phyloP scores from a whole-genome alignment of 2,797 vertebrate species.

The Buceros bicornis region DNA sequence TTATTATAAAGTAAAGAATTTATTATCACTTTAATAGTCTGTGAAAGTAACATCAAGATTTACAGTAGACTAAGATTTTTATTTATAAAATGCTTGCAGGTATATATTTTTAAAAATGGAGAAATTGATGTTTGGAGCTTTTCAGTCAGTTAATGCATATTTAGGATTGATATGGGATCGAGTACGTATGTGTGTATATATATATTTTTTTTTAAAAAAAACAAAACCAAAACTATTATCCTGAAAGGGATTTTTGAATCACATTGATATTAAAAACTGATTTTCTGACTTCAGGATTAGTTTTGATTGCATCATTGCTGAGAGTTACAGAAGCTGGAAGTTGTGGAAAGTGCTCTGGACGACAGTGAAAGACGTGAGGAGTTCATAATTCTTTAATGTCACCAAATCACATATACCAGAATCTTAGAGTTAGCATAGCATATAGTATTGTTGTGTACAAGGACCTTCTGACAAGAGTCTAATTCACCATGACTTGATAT shows the following conservation, averaged over 20 bases:
- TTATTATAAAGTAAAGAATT: not conserved
- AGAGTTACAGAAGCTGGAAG: not conserved
- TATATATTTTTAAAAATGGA: not conserved
- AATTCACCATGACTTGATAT: not conserved
- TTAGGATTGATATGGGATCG: not conserved
- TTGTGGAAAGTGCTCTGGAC: not conserved
- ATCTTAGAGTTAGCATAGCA: not conserved
- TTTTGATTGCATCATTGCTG: not conserved
- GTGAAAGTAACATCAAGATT: not conserved
- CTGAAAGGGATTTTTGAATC: not conserved
- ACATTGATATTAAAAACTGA: accelerated
- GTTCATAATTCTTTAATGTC: not conserved
- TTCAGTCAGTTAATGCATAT: not conserved
- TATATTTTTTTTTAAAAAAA: not conserved
- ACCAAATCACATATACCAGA: not conserved
- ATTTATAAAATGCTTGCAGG: not conserved
- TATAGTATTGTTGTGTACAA: not conserved
- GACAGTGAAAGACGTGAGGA: not conserved
- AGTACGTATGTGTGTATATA: not conserved
- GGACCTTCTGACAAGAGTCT: not conserved
- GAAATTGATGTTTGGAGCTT: not conserved
- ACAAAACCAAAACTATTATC: not conserved
- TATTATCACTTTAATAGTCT: not conserved
- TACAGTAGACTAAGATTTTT: not conserved
- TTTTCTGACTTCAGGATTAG: not conserved